Evolutionary conservation across 2,888 invertebrate genomes (phyloP).

Genomic region (Drosophila phalerata): DNA sequence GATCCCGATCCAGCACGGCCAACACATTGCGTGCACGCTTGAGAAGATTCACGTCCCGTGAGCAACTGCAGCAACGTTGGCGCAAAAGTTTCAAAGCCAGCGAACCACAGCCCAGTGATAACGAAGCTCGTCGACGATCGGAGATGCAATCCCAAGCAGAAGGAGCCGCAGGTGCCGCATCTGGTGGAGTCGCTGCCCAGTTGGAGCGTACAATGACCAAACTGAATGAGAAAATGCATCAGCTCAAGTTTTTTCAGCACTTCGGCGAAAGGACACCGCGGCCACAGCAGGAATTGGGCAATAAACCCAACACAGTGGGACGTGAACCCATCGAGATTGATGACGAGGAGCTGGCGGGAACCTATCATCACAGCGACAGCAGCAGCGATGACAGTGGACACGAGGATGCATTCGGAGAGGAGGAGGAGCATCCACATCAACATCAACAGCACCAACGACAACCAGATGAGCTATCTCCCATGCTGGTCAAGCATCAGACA

Average conservation of each 20-base stretch:
- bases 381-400: conserved; percentile 49
- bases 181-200: conserved; percentile 29
- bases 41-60: conserved; percentile 68
- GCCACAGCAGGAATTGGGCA: not conserved
- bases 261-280: not conserved
- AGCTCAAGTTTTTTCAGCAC: conserved; percentile 73
- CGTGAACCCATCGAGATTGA: conserved; percentile 62
- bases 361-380: conserved; percentile 68
- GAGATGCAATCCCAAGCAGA: no score
- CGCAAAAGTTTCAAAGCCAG: conserved; percentile 74
- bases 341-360: conserved; percentile 63
- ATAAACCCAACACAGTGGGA: conserved; percentile 52
- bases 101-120: not conserved
- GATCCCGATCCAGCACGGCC: conserved; percentile 14
- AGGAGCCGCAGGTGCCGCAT: no score
- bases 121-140: conserved; percentile 23
- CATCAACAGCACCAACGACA: not conserved
- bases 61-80: conserved; percentile 79
- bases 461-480: conserved; percentile 2
- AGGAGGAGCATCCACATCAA: not conserved
- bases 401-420: conserved; percentile 48
- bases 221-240: conserved; percentile 79
- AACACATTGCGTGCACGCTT: conserved; percentile 71
- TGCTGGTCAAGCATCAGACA: conserved; percentile 42
- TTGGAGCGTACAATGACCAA: conserved; percentile 76